phyloP scores from a whole-genome alignment of 2,113 vertebrate species.

The Hyperoodon ampullatus region DNA sequence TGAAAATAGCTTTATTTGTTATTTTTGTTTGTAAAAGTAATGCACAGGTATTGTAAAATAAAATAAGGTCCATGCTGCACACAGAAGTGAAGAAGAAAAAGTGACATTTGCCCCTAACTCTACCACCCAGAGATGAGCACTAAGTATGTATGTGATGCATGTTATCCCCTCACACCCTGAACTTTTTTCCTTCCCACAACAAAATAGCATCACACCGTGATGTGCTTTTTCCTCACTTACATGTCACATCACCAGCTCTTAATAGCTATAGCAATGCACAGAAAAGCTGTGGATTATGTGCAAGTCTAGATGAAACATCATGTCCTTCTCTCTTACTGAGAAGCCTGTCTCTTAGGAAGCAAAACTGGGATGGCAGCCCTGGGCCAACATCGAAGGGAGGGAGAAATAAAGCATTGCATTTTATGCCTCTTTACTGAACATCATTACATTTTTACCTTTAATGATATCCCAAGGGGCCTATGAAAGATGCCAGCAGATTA shows the following conservation, averaged over 20 bases:
- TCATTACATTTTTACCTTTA: not conserved
- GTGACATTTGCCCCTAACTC: not conserved
- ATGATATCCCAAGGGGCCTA: not conserved
- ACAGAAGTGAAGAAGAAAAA: not conserved
- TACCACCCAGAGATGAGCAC: not conserved
- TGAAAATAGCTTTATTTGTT: not conserved
- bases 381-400: not conserved
- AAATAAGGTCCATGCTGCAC: not conserved
- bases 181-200: not conserved
- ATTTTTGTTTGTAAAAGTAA: slow-evolving; percentile 13
- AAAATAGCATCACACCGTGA: not conserved
- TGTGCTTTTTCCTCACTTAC: not conserved
- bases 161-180: no score
- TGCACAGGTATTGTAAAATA: not conserved
- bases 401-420: not conserved
- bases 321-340: not conserved
- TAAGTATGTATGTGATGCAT: not conserved
- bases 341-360: not conserved
- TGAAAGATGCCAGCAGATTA: not conserved
- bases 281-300: not conserved
- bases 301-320: not conserved
- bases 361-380: not conserved
- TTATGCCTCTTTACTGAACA: not conserved
- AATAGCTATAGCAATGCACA: not conserved
- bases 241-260: not conserved